Conservation (phyloP, 2,113 vertebrate species). For the Anarhynchus alexandrinus region DNA sequence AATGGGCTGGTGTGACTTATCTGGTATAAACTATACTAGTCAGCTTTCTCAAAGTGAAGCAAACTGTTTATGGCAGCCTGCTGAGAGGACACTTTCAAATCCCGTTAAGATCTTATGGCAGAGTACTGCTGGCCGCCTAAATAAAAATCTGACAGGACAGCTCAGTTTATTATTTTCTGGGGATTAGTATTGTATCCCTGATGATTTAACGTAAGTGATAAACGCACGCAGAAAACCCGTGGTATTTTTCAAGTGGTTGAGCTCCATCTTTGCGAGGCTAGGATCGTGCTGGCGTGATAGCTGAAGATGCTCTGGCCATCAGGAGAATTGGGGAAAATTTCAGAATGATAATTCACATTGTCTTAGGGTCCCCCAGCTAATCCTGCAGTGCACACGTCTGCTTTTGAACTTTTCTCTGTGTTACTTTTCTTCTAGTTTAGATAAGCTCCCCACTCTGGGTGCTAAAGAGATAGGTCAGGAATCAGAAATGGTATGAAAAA, state of each 20-base stretch:
- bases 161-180: conserved; percentile 5
- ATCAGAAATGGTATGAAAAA: neutral
- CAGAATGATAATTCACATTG: neutral
- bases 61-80: conserved; percentile 34
- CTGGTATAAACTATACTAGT: neutral
- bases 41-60: conserved; percentile 15
- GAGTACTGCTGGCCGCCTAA: neutral
- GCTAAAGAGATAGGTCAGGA: neutral
- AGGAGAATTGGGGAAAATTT: neutral
- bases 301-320: neutral
- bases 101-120: neutral
- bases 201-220: neutral
- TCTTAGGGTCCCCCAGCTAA: neutral
- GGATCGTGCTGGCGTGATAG: neutral
- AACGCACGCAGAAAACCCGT: neutral
- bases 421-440: neutral
- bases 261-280: neutral
- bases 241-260: neutral
- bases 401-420: neutral
- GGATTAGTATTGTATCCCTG: neutral
- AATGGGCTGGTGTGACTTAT: neutral
- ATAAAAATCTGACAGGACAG: neutral
- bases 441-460: neutral
- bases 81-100: conserved; percentile 39
- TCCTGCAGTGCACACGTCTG: neutral